A percentile compares a stretch with the other conserved stretches of the same genome.
phyloP scores from a whole-genome alignment of 2,888 invertebrate species.

The Phortica okadai region DNA sequence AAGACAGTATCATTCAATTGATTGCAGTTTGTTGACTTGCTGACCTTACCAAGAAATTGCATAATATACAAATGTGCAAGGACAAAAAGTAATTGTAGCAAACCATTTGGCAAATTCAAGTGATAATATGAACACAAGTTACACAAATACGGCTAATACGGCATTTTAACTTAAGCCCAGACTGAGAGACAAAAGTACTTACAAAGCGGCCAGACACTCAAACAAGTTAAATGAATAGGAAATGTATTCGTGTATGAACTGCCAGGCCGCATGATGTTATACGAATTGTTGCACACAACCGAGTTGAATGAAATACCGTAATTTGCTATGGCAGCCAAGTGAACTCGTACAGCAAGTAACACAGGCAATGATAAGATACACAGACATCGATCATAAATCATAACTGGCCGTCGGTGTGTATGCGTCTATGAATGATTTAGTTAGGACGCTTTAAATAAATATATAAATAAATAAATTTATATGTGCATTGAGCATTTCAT shows the following conservation, averaged over 20 bases:
- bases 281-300: too few relatives aligned
- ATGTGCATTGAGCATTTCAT: neutral
- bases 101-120: neutral
- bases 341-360: neutral
- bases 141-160: neutral
- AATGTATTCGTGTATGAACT: neutral
- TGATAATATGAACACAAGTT: neutral
- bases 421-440: slow-evolving; percentile 11
- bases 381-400: neutral
- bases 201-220: too few relatives aligned
- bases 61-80: neutral
- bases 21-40: slow-evolving; percentile 4
- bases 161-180: neutral
- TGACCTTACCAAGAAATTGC: slow-evolving; percentile 12
- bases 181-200: neutral
- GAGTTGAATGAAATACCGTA: neutral
- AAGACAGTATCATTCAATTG: neutral
- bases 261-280: neutral
- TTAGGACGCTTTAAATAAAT: neutral
- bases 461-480: slow-evolving; percentile 2
- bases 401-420: neutral
- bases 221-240: neutral
- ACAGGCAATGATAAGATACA: neutral
- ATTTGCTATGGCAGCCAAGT: neutral
- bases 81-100: slow-evolving; percentile 6